phyloP scores from a whole-genome alignment of 2,888 invertebrate genomes.

The Sinelater perroti region DNA sequence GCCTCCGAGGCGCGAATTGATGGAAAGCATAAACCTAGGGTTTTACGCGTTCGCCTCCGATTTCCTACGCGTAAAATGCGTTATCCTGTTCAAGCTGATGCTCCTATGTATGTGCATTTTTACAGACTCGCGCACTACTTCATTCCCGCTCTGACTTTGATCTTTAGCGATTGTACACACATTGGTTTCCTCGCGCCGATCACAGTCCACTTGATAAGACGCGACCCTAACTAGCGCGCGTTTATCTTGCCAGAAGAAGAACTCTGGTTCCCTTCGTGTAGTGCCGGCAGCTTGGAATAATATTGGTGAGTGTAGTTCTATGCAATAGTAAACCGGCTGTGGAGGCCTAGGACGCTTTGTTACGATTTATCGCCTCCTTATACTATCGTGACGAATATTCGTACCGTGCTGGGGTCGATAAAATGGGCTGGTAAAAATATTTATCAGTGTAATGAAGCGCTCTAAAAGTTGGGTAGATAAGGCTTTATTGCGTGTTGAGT shows the following conservation, averaged over 20 bases:
- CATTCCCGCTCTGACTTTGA: slow-evolving; percentile 4
- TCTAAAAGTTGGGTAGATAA: slow-evolving; percentile 2
- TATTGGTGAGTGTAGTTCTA: too few species aligned
- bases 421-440: slow-evolving; percentile 1
- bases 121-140: not conserved
- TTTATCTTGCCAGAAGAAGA: not conserved
- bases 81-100: not conserved
- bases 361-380: too few species aligned
- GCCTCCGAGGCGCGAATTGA: slow-evolving; percentile 1
- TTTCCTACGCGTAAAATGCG: not conserved
- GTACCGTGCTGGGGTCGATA: not conserved
- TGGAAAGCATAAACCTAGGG: slow-evolving; percentile 9
- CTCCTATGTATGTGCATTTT: slow-evolving; percentile 1
- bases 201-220: slow-evolving; percentile 15
- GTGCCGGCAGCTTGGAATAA: too few species aligned
- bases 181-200: not conserved
- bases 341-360: too few species aligned
- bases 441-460: slow-evolving; percentile 4
- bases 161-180: not conserved
- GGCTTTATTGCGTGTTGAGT: slow-evolving; percentile 8
- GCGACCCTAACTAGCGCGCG: slow-evolving; percentile 1
- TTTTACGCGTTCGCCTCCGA: not conserved
- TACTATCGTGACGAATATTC: not conserved
- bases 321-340: too few species aligned
- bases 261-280: too few species aligned